Conservation (phyloP, 2,797 vertebrate species). For the Melanotaenia maccullochi region DNA sequence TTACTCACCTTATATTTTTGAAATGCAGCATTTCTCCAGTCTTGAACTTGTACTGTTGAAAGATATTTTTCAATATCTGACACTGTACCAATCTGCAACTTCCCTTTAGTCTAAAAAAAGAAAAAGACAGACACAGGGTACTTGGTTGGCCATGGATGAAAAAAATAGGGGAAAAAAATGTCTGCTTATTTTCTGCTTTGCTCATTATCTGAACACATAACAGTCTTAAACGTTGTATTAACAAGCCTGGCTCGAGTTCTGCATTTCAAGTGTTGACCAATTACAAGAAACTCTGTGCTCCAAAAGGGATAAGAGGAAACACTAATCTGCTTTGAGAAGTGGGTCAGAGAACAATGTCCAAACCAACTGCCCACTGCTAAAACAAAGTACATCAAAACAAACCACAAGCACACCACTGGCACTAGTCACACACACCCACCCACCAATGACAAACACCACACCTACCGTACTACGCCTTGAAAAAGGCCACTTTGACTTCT, state of each 20-base stretch:
- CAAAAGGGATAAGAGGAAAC: constrained; percentile 60
- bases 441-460: constrained; percentile 46
- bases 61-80: constrained; percentile 87
- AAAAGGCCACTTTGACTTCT: constrained; percentile 92
- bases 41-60: constrained; percentile 78
- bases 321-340: constrained; percentile 78
- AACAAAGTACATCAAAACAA: constrained; percentile 54
- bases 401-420: constrained; percentile 23
- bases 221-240: constrained; percentile 16
- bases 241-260: constrained; percentile 42
- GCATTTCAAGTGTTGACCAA: constrained; percentile 53
- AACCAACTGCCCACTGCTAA: constrained; percentile 50
- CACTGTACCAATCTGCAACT: constrained; percentile 75
- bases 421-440: constrained; percentile 11
- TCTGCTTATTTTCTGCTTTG: constrained; percentile 15
- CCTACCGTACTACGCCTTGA: constrained; percentile 85
- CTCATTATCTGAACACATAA: constrained; percentile 15
- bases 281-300: constrained; percentile 47
- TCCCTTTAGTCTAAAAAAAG: constrained; percentile 85
- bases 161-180: background rate
- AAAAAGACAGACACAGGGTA: background rate
- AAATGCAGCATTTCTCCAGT: constrained; percentile 83
- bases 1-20: constrained; percentile 82
- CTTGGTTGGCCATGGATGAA: background rate
- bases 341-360: constrained; percentile 81